phyloP scores from a whole-genome alignment of 1,140 invertebrate species.

The Drosophila seguyi region DNA sequence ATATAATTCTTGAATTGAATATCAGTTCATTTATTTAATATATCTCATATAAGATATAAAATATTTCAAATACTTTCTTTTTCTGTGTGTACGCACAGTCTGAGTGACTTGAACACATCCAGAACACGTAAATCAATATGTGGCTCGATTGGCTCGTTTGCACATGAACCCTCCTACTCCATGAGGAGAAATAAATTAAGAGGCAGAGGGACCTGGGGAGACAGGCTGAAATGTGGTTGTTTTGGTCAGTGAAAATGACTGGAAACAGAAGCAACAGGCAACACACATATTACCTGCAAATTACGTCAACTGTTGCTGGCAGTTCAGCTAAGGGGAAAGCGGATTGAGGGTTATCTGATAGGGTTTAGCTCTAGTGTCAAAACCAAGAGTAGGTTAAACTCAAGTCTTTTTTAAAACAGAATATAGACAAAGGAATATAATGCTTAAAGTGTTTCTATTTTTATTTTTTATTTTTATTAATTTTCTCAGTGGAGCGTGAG shows the following conservation, averaged over 20 bases:
- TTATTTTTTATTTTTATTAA: background rate
- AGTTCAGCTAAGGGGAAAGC: background rate
- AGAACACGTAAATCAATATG: slow-evolving; percentile 47
- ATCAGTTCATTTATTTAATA: background rate
- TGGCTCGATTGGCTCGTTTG: slow-evolving; percentile 49
- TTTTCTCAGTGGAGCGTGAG: slow-evolving; percentile 7
- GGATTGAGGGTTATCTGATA: background rate
- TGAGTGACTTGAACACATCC: slow-evolving; percentile 21
- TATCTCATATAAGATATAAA: background rate
- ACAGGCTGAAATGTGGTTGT: slow-evolving; percentile 18
- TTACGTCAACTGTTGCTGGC: slow-evolving; percentile 72
- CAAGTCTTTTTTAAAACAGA: background rate
- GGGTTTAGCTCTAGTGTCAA: background rate
- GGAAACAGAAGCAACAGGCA: slow-evolving; percentile 49
- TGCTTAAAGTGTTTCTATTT: no score
- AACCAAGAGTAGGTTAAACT: background rate
- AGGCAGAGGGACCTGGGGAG: slow-evolving; percentile 9
- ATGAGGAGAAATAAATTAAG: slow-evolving; percentile 28
- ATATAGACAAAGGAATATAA: no score
- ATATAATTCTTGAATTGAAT: no score
- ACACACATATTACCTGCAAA: slow-evolving; percentile 76
- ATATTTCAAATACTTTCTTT: background rate
- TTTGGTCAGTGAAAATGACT: slow-evolving; percentile 36
- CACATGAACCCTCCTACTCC: slow-evolving; percentile 24
- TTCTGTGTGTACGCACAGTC: background rate